Evolutionary conservation across 2,113 vertebrate species (phyloP).

Genomic region (Sigmodon hispidus): DNA sequence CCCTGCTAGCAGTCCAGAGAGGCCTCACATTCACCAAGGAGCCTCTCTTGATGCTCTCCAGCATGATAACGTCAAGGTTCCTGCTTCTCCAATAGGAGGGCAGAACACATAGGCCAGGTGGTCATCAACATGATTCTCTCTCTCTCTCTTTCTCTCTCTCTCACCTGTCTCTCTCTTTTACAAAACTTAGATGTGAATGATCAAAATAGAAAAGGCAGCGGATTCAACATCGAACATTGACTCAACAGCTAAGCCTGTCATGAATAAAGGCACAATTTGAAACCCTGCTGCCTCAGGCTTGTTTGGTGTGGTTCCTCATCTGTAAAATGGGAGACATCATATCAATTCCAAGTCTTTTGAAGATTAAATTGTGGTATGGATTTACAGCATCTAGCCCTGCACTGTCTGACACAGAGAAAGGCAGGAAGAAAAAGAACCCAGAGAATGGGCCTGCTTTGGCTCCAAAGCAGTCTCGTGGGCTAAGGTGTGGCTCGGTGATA

Average conservation of each 20-base stretch:
- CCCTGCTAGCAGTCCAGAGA: neutral
- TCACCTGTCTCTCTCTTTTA: no score
- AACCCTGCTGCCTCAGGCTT: no score
- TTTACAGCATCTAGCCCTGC: neutral
- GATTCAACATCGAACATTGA: neutral
- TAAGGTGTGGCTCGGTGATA: no score
- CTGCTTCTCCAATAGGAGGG: neutral
- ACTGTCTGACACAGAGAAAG: neutral
- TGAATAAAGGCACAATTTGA: neutral
- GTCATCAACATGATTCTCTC: fast-evolving
- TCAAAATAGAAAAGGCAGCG: neutral
- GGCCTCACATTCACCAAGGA: neutral
- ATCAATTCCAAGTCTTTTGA: neutral
- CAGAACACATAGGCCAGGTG: neutral
- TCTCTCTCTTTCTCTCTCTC: no score
- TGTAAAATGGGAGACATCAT: neutral
- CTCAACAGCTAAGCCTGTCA: neutral
- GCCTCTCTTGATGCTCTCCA: neutral
- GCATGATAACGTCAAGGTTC: neutral
- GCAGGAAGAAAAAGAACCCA: neutral
- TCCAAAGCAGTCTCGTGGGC: neutral
- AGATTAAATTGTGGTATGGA: neutral
- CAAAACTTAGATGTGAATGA: neutral
- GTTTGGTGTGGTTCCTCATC: neutral
- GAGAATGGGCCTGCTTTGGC: neutral